Base-by-base conservation (phyloP, 2,888 invertebrate species). In the Isotomurus palustris region DNA sequence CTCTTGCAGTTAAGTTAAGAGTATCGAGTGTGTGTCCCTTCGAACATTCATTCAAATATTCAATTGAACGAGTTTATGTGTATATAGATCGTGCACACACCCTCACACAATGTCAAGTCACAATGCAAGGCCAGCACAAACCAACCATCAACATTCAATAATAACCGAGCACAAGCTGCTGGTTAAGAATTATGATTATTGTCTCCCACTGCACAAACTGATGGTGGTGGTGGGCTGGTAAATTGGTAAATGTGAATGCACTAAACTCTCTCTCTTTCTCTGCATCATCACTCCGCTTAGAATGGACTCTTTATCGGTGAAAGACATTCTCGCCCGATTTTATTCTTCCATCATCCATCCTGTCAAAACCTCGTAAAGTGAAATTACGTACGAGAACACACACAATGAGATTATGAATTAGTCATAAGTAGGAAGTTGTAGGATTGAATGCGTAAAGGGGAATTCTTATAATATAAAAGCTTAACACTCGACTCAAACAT, bases 361-460 rank as follows among this genome's bases (percentile, higher is more conserved):
- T 50, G 50, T 50, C 50, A 50, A 50, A 40, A 50, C 38, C 50
- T 50, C 50, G 38, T 50, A 32, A 50, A 50, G 50, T 50, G 36
- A 50, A 50, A 50, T 50, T n/a, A n/a, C n/a, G n/a, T n/a, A n/a
- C n/a, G n/a, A n/a, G 50, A 32, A 50, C 40, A 40, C 38, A 32
- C 40, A 50, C 36, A 50, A 50, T 50, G 35, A 40, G 50, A 50
- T 50, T 50, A 50, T 50, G 50, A 50, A 49, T 49, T 49, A 49
- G 49, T 49, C 49, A 49, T 35, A n/a, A n/a, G n/a, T n/a, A n/a
- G n/a, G n/a, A n/a, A n/a, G n/a, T n/a, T n/a, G n/a, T n/a, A 49
- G 49, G 49, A 49, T 49, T 32, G 19, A 35, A 35, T 49, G 44
- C 12, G 24, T 6, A 22, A 35, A 24, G 43, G 43, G 43, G 22